Evolutionary conservation across 30 jellyfish, hydroid and myxozoan genomes (phyloP).

Genomic region (Hydractinia echinata): DNA sequence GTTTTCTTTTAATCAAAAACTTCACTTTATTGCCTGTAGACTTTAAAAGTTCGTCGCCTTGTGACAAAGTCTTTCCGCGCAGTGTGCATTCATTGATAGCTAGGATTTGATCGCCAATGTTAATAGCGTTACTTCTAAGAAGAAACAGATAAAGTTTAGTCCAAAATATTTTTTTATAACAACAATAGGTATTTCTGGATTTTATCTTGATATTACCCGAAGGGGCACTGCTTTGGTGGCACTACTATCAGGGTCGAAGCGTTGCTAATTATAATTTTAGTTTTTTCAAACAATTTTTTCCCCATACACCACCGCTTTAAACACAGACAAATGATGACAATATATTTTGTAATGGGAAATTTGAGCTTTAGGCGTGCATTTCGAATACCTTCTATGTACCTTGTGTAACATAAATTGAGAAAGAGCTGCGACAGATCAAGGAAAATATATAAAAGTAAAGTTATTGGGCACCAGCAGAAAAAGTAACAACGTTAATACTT

Average conservation of each 20-base stretch:
- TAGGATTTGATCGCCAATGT: constrained; percentile 49
- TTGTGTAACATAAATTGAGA: too few species aligned
- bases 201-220: background rate
- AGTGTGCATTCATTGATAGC: constrained; percentile 64
- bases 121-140: constrained; percentile 58
- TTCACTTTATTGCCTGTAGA: constrained; percentile 46
- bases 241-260: background rate
- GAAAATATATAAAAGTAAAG: too few species aligned
- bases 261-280: background rate
- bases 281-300: background rate
- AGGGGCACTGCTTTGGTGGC: too few species aligned
- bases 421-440: too few species aligned
- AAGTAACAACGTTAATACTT: too few species aligned
- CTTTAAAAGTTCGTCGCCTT: constrained; percentile 44
- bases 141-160: background rate
- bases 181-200: background rate
- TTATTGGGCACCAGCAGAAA: too few species aligned
- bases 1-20: constrained; percentile 42
- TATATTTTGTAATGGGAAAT: too few species aligned
- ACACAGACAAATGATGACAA: background rate
- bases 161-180: background rate
- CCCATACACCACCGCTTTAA: background rate
- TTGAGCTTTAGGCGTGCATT: too few species aligned
- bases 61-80: constrained; percentile 62
- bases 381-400: too few species aligned